These are phyloP conservation scores for Leucophora obtusa DNA, from an alignment of 2,888 invertebrate species.

Conservation along the genomic window DNA sequence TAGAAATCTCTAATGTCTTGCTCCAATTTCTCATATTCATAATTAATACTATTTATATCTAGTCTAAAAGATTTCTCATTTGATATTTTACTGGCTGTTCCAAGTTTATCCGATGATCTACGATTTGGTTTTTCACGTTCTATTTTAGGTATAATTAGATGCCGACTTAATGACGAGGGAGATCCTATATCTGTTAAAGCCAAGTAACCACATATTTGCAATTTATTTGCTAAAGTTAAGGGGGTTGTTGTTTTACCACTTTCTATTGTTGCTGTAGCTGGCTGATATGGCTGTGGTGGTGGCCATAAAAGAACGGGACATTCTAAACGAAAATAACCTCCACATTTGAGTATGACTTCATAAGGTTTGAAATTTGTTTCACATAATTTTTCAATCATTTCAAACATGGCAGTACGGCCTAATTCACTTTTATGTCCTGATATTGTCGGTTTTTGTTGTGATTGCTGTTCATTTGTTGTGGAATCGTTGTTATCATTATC, in stretches of 20 bases:
- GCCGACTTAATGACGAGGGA: conserved; percentile 93
- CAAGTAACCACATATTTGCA: conserved; percentile 93
- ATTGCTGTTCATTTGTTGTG: conserved; percentile 25
- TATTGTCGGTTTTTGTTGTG: conserved; percentile 29
- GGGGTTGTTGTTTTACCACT: conserved; percentile 31
- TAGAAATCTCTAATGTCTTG: conserved; percentile 77
- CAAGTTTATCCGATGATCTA: conserved; percentile 72
- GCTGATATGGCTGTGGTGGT: conserved; percentile 81
- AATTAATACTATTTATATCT: conserved; percentile 70
- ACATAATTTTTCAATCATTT: conserved; percentile 84
- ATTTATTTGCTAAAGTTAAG: conserved; percentile 82
- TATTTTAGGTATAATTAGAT: conserved; percentile 89
- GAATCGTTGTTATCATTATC: conserved; percentile 75
- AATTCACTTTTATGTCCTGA: conserved; percentile 74
- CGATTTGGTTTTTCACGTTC: conserved; percentile 79
- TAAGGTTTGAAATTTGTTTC: conserved; percentile 87
- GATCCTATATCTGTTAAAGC: conserved; percentile 93
- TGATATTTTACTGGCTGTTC: conserved; percentile 78
- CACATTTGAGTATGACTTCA: conserved; percentile 86
- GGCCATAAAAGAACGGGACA: conserved; percentile 87
- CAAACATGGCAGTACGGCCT: conserved; percentile 73
- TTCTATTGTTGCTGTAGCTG: conserved; percentile 6
- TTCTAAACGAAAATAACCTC: conserved; percentile 82
- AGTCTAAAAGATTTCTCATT: conserved; percentile 72
- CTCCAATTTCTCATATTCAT: conserved; percentile 77